phyloP scores from a whole-genome alignment of 2,797 vertebrate genomes.

The Sphenodon punctatus region DNA sequence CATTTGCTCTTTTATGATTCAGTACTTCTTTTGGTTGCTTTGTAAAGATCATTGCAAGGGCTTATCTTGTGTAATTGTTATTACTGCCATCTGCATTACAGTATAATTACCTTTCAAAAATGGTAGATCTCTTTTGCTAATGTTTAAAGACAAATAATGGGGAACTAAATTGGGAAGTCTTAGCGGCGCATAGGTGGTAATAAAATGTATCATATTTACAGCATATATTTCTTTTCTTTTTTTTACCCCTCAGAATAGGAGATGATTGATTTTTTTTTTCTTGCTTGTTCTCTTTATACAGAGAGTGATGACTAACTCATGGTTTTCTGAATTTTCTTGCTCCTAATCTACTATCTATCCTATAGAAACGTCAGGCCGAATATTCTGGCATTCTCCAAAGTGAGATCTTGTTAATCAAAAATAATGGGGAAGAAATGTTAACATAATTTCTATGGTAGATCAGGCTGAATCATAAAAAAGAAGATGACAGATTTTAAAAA shows the following conservation, averaged over 20 bases:
- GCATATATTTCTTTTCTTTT: background rate
- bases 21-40: conserved; percentile 64
- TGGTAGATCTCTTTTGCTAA: conserved; percentile 71
- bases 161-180: conserved; percentile 70
- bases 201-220: conserved; percentile 58
- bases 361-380: conserved; percentile 24
- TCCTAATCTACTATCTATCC: conserved; percentile 40
- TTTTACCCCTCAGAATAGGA: conserved; percentile 9
- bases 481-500: background rate
- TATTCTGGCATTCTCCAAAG: conserved; percentile 42
- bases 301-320: conserved; percentile 50
- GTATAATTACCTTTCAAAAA: conserved; percentile 79
- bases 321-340: conserved; percentile 48
- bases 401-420: conserved; percentile 27
- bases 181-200: conserved; percentile 35
- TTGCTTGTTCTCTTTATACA: conserved; percentile 44
- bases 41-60: conserved; percentile 74
- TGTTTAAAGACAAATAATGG: conserved; percentile 77
- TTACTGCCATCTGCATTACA: conserved; percentile 77
- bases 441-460: background rate
- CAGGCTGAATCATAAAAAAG: conserved; percentile 14
- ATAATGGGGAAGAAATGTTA: background rate
- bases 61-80: conserved; percentile 76
- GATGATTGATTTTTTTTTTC: conserved; percentile 30
- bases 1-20: conserved; percentile 70